phyloP scores from a whole-genome alignment of 2,113 vertebrate species.

The Hyperopisus bebe region DNA sequence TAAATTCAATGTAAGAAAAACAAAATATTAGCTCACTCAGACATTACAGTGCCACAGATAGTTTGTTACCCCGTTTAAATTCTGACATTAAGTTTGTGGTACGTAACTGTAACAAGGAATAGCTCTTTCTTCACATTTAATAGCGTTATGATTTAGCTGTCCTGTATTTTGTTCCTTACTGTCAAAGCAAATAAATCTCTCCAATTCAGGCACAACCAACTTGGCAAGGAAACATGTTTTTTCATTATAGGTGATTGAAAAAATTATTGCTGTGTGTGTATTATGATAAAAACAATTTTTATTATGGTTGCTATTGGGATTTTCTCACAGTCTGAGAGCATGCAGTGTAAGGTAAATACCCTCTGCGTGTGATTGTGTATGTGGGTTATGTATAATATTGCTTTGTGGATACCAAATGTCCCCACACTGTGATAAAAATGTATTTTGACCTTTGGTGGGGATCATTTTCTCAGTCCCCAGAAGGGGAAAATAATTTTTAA shows the following conservation, averaged over 20 bases:
- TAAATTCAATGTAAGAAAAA: background rate
- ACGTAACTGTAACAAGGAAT: background rate
- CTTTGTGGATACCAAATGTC: background rate
- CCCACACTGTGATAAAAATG: background rate
- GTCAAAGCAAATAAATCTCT: background rate
- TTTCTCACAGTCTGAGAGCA: background rate
- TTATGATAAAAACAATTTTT: too few species aligned
- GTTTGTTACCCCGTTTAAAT: background rate
- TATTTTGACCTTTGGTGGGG: background rate
- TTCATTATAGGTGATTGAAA: background rate
- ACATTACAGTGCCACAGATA: background rate
- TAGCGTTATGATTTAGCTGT: background rate
- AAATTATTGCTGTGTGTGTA: background rate
- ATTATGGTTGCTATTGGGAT: background rate
- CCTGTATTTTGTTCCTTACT: background rate
- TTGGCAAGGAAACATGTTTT: background rate
- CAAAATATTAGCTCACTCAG: background rate
- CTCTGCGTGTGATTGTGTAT: background rate
- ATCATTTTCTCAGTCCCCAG: background rate
- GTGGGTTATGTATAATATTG: background rate
- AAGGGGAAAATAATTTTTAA: background rate
- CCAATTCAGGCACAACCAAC: background rate
- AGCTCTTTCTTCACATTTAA: background rate
- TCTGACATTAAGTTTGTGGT: background rate
- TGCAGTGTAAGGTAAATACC: background rate